Conservation (phyloP, 2,888 invertebrate genomes). For the Helicoverpa assulta region DNA sequence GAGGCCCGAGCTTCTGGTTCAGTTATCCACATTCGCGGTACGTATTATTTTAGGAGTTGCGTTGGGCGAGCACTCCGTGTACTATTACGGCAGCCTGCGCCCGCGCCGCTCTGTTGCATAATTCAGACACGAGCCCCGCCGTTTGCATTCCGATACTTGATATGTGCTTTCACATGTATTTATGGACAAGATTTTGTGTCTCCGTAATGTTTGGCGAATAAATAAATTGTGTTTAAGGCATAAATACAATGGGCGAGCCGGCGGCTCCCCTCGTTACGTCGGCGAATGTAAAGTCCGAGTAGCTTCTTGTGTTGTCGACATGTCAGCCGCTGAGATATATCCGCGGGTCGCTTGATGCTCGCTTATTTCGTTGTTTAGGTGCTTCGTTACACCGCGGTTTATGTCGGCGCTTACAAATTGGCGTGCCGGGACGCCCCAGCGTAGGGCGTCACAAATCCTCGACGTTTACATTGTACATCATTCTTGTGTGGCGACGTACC, state of each 20-base stretch:
- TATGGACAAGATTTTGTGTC: conserved; percentile 90
- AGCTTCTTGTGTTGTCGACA: conserved; percentile 84
- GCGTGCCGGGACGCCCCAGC: conserved; percentile 77
- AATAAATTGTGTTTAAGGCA: conserved; percentile 89
- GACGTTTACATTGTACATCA: conserved; percentile 77
- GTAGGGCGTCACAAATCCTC: conserved; percentile 75
- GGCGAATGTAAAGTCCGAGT: conserved; percentile 87
- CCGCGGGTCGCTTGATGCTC: conserved; percentile 77
- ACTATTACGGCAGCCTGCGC: conserved; percentile 84
- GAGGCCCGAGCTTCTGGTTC: conserved; percentile 61
- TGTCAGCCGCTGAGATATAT: conserved; percentile 86
- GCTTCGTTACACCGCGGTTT: conserved; percentile 87
- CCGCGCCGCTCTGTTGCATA: conserved; percentile 87
- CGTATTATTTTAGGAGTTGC: conserved; percentile 86
- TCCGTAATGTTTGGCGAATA: conserved; percentile 90
- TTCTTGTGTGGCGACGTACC: conserved; percentile 68
- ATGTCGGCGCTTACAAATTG: conserved; percentile 89
- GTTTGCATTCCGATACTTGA: conserved; percentile 90
- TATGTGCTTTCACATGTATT: conserved; percentile 90
- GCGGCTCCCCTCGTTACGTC: conserved; percentile 89
- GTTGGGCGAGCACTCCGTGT: conserved; percentile 77
- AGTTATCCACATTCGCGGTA: conserved; percentile 66
- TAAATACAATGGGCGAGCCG: conserved; percentile 88
- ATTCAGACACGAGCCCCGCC: conserved; percentile 88
- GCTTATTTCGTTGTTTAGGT: conserved; percentile 85